Conservation (phyloP, 64 coral and sea anemone genomes). For the Montipora capricornis region DNA sequence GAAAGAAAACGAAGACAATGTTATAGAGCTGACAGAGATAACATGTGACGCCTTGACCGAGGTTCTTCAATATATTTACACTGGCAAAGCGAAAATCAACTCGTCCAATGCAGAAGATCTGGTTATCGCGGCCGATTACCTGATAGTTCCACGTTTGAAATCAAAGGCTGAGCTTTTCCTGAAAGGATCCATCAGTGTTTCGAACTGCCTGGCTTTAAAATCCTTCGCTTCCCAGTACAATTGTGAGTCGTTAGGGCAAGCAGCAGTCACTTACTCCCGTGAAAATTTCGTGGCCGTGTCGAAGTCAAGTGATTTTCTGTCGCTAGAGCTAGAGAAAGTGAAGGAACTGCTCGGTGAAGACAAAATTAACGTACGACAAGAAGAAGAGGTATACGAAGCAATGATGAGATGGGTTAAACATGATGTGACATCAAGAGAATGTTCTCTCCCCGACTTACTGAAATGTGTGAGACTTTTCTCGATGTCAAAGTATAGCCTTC, state of each 20-base stretch:
- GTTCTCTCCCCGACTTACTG: no score
- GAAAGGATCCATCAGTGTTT: conserved; percentile 79
- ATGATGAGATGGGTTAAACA: conserved; percentile 70
- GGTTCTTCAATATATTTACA: conserved; percentile 81
- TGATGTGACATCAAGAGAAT: neutral
- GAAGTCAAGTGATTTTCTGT: conserved; percentile 81
- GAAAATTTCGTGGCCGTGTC: conserved; percentile 79
- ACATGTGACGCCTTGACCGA: conserved; percentile 79
- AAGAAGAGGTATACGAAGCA: conserved; percentile 77
- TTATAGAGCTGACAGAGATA: conserved; percentile 80
- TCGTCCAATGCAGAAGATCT: conserved; percentile 91
- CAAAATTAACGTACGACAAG: conserved; percentile 76
- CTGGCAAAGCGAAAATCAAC: conserved; percentile 73
- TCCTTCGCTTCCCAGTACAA: conserved; percentile 86
- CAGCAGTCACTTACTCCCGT: conserved; percentile 79
- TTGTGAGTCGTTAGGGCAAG: conserved; percentile 65
- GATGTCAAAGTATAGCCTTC: no score
- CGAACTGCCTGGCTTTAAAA: conserved; percentile 92
- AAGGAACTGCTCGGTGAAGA: conserved; percentile 80
- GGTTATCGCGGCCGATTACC: conserved; percentile 77
- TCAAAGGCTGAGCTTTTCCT: conserved; percentile 85
- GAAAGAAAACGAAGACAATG: conserved; percentile 71
- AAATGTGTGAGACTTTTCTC: no score
- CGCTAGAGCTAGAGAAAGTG: conserved; percentile 67
- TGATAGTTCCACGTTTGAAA: conserved; percentile 83